Evolutionary conservation across 2,113 vertebrate genomes (phyloP).

Genomic region (Oryzias curvinotus): DNA sequence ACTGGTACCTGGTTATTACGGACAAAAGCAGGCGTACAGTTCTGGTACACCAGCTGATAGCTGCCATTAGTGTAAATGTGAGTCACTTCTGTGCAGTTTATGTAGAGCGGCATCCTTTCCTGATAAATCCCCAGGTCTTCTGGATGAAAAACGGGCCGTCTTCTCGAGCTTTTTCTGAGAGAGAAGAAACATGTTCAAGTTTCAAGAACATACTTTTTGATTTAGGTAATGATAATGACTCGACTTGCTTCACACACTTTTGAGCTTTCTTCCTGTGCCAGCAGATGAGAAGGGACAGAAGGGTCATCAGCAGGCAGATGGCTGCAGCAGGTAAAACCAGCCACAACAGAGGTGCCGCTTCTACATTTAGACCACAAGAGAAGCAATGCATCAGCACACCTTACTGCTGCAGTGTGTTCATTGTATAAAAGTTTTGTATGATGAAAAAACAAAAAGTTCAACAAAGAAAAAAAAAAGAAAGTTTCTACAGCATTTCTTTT

Average conservation of each 20-base stretch:
- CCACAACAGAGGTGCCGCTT: conserved; percentile 41
- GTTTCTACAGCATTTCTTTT: conserved; percentile 1
- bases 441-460: not conserved
- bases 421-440: not conserved
- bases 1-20: conserved; percentile 72
- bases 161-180: conserved; percentile 46
- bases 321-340: conserved; percentile 47
- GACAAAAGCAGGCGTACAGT: conserved; percentile 78
- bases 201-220: not conserved
- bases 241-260: conserved; percentile 51
- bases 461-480: not conserved
- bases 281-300: conserved; percentile 42
- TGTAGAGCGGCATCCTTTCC: conserved; percentile 72
- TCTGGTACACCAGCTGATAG: conserved; percentile 81
- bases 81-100: conserved; percentile 79
- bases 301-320: conserved; percentile 36
- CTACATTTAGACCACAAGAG: conserved; percentile 21
- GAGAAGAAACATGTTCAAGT: not conserved
- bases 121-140: conserved; percentile 61
- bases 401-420: not conserved
- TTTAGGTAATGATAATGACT: not conserved
- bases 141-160: conserved; percentile 46
- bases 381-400: not conserved
- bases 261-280: conserved; percentile 48
- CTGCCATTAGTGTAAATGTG: conserved; percentile 80